Evolutionary conservation across 2,888 invertebrate genomes (phyloP).

Genomic region (Xanthostigma xanthostigma): DNA sequence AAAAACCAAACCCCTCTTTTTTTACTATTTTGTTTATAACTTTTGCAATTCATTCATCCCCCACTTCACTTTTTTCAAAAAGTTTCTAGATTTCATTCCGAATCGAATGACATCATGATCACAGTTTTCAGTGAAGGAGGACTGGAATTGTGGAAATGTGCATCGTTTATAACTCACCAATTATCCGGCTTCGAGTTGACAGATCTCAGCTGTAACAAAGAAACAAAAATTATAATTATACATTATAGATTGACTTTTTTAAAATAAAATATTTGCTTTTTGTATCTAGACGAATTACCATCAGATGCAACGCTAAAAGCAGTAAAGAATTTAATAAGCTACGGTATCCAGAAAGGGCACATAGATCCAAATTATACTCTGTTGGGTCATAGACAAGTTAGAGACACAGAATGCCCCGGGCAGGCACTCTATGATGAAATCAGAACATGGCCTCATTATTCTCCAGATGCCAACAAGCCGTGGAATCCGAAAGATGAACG

Average conservation of each 20-base stretch:
- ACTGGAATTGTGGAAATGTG: too few relatives aligned
- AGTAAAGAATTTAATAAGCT: slow-evolving; percentile 40
- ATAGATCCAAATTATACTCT: slow-evolving; percentile 42
- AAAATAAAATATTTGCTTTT: slow-evolving; percentile 5
- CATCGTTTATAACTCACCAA: too few relatives aligned
- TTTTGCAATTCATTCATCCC: too few relatives aligned
- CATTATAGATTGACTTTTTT: slow-evolving; percentile 2
- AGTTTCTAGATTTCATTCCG: too few relatives aligned
- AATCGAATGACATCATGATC: too few relatives aligned
- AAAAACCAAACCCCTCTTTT: too few relatives aligned
- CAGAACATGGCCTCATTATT: slow-evolving; percentile 41
- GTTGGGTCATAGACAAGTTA: slow-evolving; percentile 46
- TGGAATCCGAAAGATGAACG: too few relatives aligned
- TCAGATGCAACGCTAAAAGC: slow-evolving; percentile 40
- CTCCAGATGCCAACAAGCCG: slow-evolving; percentile 9
- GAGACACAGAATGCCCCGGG: slow-evolving; percentile 54
- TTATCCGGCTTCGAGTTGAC: too few relatives aligned
- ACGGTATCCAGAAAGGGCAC: slow-evolving; percentile 43
- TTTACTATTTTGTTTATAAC: too few relatives aligned
- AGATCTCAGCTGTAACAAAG: not conserved
- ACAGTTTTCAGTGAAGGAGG: too few relatives aligned
- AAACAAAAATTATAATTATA: not conserved
- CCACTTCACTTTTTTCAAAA: too few relatives aligned
- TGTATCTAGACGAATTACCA: slow-evolving; percentile 39
- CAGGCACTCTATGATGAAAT: slow-evolving; percentile 41